Percentiles rank a stretch among this genome's conserved stretches.
Evolutionary conservation across 2,888 invertebrate genomes (phyloP).

Genomic region (Eurois occulta): DNA sequence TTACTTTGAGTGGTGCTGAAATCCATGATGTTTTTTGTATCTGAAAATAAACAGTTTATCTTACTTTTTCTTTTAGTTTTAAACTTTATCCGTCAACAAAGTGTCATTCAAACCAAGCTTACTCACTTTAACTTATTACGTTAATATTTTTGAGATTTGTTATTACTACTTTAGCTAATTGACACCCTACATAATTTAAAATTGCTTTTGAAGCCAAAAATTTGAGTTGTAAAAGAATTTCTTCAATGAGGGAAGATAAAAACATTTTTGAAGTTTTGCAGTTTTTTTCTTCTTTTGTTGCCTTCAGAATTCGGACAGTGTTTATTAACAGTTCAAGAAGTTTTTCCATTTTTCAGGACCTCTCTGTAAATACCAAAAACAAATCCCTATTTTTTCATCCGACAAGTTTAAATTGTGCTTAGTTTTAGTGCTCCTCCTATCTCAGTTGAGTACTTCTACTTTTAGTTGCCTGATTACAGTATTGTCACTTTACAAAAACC

Average conservation of each 20-base stretch:
- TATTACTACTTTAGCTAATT: conserved; percentile 85
- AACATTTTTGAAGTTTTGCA: conserved; percentile 86
- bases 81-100: conserved; percentile 41
- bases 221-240: conserved; percentile 86
- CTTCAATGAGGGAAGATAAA: conserved; percentile 89
- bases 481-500: conserved; percentile 18
- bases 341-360: neutral
- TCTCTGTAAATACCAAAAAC: conserved; percentile 6
- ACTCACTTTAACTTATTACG: conserved; percentile 76
- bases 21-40: conserved; percentile 77
- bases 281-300: conserved; percentile 72
- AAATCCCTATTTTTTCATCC: conserved; percentile 4
- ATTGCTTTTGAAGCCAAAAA: conserved; percentile 87
- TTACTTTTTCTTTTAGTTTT: conserved; percentile 25
- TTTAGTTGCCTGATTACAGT: neutral
- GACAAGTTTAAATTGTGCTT: neutral
- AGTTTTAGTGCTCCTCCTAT: neutral
- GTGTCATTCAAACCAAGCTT: conserved; percentile 32
- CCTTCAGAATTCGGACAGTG: conserved; percentile 50
- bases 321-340: neutral
- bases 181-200: conserved; percentile 90
- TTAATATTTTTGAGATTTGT: conserved; percentile 88
- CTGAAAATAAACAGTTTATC: conserved; percentile 48
- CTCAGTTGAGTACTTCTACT: neutral
- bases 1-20: conserved; percentile 87